These are phyloP conservation scores for Cantharis rufa DNA, from an alignment of 2,888 invertebrate genomes.

Conservation along the genomic window DNA sequence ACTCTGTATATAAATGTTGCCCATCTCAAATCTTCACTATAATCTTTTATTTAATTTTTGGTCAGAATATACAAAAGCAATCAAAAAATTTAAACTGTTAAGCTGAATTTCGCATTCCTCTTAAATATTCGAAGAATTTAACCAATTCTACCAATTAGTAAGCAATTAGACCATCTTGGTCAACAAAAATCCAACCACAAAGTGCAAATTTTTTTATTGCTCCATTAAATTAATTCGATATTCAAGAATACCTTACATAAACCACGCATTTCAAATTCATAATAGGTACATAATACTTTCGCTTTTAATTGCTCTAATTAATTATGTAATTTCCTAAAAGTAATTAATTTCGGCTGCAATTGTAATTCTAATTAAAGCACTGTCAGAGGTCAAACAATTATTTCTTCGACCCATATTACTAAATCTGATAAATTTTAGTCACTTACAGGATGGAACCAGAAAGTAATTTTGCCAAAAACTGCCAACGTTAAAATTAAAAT, in stretches of 20 bases:
- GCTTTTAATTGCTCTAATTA: background rate
- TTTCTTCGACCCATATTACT: background rate
- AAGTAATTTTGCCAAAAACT: background rate
- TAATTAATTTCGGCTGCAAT: background rate
- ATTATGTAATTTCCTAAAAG: background rate
- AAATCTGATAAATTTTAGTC: background rate
- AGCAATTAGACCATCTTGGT: background rate
- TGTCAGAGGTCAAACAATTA: background rate
- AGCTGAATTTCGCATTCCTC: background rate
- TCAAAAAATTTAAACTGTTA: background rate
- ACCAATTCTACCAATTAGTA: background rate
- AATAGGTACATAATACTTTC: background rate
- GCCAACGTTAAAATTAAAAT: background rate
- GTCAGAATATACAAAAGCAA: background rate
- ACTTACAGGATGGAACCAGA: background rate
- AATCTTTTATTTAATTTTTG: too few relatives aligned
- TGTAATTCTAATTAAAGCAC: background rate
- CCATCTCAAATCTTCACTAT: background rate
- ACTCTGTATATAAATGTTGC: too few relatives aligned
- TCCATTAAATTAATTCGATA: background rate
- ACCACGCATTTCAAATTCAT: background rate
- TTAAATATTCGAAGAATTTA: background rate
- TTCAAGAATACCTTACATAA: background rate
- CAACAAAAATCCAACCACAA: background rate
- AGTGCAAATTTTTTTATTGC: background rate